phyloP scores from a whole-genome alignment of 2,113 vertebrate genomes.

The Nothoprocta pentlandii region DNA sequence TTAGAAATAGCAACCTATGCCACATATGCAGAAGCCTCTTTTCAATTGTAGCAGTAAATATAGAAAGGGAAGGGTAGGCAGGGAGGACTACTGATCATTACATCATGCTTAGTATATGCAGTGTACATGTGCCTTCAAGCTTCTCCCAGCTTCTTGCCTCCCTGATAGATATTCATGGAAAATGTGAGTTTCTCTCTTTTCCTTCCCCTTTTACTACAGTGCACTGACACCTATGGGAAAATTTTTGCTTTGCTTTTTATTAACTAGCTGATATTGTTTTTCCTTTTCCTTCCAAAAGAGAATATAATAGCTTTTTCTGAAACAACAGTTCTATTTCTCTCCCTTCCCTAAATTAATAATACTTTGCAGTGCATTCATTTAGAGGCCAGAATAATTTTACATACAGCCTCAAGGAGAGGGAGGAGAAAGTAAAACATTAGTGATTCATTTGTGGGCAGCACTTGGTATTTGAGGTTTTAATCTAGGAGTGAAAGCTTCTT shows the following conservation, averaged over 20 bases:
- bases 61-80: background rate
- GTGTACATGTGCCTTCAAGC: background rate
- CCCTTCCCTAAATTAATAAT: background rate
- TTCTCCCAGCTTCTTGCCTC: background rate
- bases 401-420: background rate
- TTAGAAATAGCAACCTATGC: background rate
- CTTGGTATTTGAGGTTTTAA: background rate
- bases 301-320: background rate
- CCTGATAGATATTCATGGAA: background rate
- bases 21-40: background rate
- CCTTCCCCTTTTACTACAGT: background rate
- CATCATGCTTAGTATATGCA: background rate
- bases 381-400: background rate
- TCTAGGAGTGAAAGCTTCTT: background rate
- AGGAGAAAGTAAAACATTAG: background rate
- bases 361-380: background rate
- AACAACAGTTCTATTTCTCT: background rate
- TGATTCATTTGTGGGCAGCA: background rate
- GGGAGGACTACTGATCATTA: background rate
- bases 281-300: background rate
- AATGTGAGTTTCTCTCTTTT: background rate
- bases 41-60: background rate
- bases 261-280: background rate
- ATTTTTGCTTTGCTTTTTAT: conserved; percentile 6
- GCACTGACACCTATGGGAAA: background rate